Conservation (phyloP, 2,888 invertebrate species). For the Teleogryllus oceanicus region DNA sequence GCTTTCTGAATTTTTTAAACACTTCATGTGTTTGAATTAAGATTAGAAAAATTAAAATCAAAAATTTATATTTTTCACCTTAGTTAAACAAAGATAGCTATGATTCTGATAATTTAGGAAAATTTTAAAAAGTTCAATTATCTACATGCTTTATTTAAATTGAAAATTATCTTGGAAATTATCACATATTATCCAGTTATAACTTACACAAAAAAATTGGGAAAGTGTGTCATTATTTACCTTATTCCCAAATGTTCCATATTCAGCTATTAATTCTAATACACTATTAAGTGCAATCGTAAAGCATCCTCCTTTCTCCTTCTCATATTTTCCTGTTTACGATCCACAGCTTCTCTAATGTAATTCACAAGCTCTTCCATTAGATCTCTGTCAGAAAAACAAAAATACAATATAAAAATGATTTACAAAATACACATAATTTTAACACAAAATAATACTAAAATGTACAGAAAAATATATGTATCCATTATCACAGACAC, state of each 20-base stretch:
- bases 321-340: constrained; percentile 95
- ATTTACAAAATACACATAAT: constrained; percentile 21
- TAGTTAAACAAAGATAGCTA: no score
- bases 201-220: not conserved
- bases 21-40: no score
- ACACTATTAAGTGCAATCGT: constrained; percentile 86
- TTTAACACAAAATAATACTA: not conserved
- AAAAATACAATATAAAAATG: no score
- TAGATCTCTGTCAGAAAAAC: constrained; percentile 66
- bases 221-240: constrained; percentile 44
- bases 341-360: constrained; percentile 92
- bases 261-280: constrained; percentile 86
- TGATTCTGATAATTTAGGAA: no score
- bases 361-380: constrained; percentile 92
- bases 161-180: constrained; percentile 40
- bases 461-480: constrained; percentile 38
- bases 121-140: no score
- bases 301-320: constrained; percentile 80
- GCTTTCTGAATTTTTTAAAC: no score
- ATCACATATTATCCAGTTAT: constrained; percentile 9
- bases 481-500: no score
- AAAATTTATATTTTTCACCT: no score
- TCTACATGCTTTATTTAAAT: no score
- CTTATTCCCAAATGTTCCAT: constrained; percentile 83
- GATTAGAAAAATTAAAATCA: no score